Evolutionary conservation across 2,888 invertebrate genomes (phyloP), one percentile per base, ranked within the genome.

Genomic region (Drosophila mercatorum): DNA sequence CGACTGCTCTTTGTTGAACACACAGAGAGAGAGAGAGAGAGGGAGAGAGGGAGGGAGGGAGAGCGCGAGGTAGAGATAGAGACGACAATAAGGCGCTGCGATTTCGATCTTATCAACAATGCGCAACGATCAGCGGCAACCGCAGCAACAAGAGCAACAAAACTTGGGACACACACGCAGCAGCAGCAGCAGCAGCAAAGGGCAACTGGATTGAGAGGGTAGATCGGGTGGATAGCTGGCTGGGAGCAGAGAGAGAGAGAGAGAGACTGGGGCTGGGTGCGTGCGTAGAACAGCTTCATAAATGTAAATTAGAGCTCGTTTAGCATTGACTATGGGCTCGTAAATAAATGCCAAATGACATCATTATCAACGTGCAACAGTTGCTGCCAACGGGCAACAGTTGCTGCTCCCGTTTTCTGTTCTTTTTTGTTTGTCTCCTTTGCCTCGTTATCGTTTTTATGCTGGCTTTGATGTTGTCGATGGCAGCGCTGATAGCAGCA

Each of bases 261-360:
- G 17, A 17, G 3, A 28, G 28, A 70, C 71, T 75, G 56, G 43
- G 43, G 63, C 67, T 77, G 77, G 68, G 74, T 82, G 89, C 86
- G 89, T 88, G 88, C 82, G 88, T 85, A 85, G 83, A 91, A 91
- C 91, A 91, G 91, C 91, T 91, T 91, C 90, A 91, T 91, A 91
- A 91, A 91, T 91, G 91, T 91, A 91, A 91, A 91, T 91, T 91
- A 91, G 91, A 91, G 88, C 90, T 91, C 91, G 90, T 91, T 91
- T 91, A 90, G 91, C 89, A 84, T 83, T 86, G 85, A 83, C 82
- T 85, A 88, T 85, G 90, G 81, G 89, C 91, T 91, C 91, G 91
- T 91, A 91, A 91, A 91, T 91, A 91, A 91, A 91, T 90, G 91
- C 91, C 91, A 90, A 91, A 87, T 91, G 91, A 90, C 91, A 91